Evolutionary conservation across 2,113 vertebrate species (phyloP), one percentile per base, ranked within the genome.

Genomic region (Trichomycterus rosablanca): DNA sequence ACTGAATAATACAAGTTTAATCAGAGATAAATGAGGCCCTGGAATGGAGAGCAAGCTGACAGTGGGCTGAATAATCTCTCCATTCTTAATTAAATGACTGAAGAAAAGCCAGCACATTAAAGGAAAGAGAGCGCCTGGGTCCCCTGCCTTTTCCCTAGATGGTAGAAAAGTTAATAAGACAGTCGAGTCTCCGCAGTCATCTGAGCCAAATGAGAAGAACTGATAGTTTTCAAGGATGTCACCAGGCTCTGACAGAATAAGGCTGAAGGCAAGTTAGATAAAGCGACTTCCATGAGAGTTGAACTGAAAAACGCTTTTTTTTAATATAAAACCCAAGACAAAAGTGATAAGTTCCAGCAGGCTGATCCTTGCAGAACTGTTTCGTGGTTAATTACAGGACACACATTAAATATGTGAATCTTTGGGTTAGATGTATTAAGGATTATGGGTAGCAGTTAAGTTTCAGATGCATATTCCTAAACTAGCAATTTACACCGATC

Each of bases 31-130:
- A 75, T 65, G 70, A 73, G 64, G 30, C 37, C 34, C 70, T 53
- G 63, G 76, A 67, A 71, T 66, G 73, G 50, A 68, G 66, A 64
- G 48, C 49, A 39, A 68, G 70, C 53, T 63, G 73, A 77, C 70
- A 70, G 20, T 11, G 55, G 70, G 53, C 62, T 71, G 64, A 77
- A 74, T 73, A 77, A 77, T 75, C 73, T 70, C 73, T 43, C 70
- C 54, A 44, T 68, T 71, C 76, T 78, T 78, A 75, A 78, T 75
- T 78, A 78, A 78, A 78, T 73, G 73, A 75, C 71, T 75, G 76
- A 78, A 75, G 73, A 73, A 77, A 77, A 71, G 73, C 69, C 75
- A 74, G 70, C 65, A 70, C 73, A 66, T 71, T 73, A 73, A 66
- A 68, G 60, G 53, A 58, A 64, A 62, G 73, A 66, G 49, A 45